Base-by-base conservation (phyloP, 2,888 invertebrate genomes). In the Meiosimyza decipiens region DNA sequence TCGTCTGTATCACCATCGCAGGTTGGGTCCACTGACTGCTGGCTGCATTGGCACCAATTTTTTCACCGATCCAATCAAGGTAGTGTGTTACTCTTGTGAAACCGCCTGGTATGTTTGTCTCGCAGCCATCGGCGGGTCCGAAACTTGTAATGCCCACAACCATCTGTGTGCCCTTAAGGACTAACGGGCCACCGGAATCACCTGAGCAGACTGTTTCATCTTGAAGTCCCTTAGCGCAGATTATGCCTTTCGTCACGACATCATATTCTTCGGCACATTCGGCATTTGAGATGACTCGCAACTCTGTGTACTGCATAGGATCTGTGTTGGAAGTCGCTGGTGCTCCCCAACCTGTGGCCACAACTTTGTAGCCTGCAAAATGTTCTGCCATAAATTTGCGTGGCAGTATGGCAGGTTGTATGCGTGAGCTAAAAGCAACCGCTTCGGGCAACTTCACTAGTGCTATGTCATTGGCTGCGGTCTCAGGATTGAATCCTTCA, bases 121-220 rank as follows among this genome's bases (percentile, higher is more conserved):
- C 83, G 75, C 87, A 87, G 0, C 84, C 84, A 71, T 82, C 81
- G 18, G 82, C 82, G 0, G 85, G 84, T 1, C 87, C 87, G 70
- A 87, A 87, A 68, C 87, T 87, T 0, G 87, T 87, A 3, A 87
- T 80, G 63, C 86, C 87, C 59, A 87, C 82, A n/a, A 87, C 79
- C 0, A 78, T 73, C 54, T 81, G 78, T 3, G 83, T 82, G 51
- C 80, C 81, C 63, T 83, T 84, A 1, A 86, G 74, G 0, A 87
- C 85, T 11, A 87, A 74, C 0, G 87, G 87, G 2, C 87, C 87
- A 33, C 87, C 87, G 0, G 87, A 87, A 73, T 87, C 87, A 0
- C 87, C 87, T 0, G 83, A 82, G 73, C 87, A 87, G 4, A 86
- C 85, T 1, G 85, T 86, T 75, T 86, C 83, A 54, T 82, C 80